Evolutionary conservation across 2,888 invertebrate genomes (phyloP), one percentile per base, ranked within the genome.

Genomic region (Monopis laevigella): DNA sequence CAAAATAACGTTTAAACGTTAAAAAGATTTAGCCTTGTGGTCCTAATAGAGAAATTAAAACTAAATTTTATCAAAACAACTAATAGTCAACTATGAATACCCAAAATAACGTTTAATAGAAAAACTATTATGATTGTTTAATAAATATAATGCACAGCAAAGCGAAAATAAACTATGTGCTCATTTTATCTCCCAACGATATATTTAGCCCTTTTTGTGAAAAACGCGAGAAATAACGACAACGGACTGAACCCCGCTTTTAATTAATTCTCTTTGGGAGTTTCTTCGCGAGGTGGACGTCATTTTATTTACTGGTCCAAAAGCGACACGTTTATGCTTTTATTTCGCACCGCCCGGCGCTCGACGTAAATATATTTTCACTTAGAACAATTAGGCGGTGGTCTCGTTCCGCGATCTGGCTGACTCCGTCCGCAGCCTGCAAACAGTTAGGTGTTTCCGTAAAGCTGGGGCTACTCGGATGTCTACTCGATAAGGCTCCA

Each of bases 201-300:
- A n/a, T n/a, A n/a, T n/a, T n/a, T 10, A 19, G 51, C 54, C 56
- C 58, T 58, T 54, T 53, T 50, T 53, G 58, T 54, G 56, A 52
- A 56, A 57, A 51, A 56, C 50, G 55, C 54, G 62, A 54, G 63
- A 60, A 60, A 62, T 59, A 64, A 62, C 56, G 62, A 68, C 62
- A 66, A 66, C 62, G 56, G 56, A 56, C 57, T 49, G 55, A 65
- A 62, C 65, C 59, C 65, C 64, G 60, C 55, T 62, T 67, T 67
- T 70, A 73, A 72, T 73, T 67, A 69, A 69, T 72, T 70, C 67
- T 51, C 54, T 62, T 63, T 66, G 56, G 57, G 59, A 13, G 7
- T 29, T 14, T 11, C 5, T 57, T 59, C 45, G 55, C 55, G 53
- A 51, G 57, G 57, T 63, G 61, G 63, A 64, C 63, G 63, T 67